Conservation (phyloP, 2,888 invertebrate species). For the Meteorus cinctellus region DNA sequence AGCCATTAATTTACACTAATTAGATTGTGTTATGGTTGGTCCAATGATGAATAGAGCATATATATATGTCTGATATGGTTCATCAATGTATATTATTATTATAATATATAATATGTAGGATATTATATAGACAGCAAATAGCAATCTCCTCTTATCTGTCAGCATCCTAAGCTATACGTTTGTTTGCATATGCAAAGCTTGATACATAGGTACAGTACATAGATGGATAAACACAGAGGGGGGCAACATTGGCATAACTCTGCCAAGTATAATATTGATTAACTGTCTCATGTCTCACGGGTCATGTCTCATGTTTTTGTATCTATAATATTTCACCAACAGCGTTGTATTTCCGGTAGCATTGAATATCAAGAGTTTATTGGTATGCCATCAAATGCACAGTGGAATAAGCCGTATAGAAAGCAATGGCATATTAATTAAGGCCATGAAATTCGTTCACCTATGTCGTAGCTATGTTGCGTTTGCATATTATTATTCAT, state of each 20-base stretch:
- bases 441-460: conserved; percentile 5
- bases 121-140: conserved; percentile 5
- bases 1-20: too few relatives aligned
- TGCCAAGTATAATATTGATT: conserved; percentile 67
- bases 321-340: not conserved
- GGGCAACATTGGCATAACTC: conserved; percentile 47
- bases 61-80: not conserved
- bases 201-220: not conserved
- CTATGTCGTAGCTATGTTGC: not conserved
- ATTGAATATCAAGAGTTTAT: conserved; percentile 13
- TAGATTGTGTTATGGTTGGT: not conserved
- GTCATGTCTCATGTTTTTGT: conserved; percentile 54
- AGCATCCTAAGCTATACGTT: not conserved
- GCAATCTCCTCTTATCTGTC: conserved; percentile 14
- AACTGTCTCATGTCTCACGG: conserved; percentile 63
- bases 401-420: not conserved
- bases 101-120: not conserved
- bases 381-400: conserved; percentile 1
- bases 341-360: not conserved
- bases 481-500: not conserved
- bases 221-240: conserved; percentile 16
- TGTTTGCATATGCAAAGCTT: not conserved
- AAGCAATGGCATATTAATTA: not conserved
- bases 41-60: not conserved
- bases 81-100: not conserved